These are phyloP conservation scores for Thamnophis elegans DNA, from an alignment of 2,797 vertebrate species.

Conservation along the genomic window DNA sequence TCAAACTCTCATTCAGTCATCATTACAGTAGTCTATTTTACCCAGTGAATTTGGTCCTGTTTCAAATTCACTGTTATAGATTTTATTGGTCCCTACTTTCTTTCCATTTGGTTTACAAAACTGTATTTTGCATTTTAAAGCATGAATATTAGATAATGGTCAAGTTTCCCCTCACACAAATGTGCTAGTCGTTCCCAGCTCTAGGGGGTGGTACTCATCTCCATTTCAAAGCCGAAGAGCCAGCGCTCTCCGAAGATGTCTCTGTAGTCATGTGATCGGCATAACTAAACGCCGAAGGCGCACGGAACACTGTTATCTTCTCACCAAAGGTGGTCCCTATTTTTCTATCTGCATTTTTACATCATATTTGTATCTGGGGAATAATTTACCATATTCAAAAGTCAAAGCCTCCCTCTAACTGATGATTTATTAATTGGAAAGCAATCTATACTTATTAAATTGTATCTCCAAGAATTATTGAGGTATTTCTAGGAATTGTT, in stretches of 20 bases:
- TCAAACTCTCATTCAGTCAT: background rate
- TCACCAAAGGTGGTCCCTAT: too few relatives aligned
- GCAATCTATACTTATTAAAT: background rate
- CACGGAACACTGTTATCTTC: too few relatives aligned
- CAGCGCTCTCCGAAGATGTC: too few relatives aligned
- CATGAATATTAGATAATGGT: background rate
- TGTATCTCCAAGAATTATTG: background rate
- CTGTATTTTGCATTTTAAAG: constrained; percentile 18
- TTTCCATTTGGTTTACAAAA: background rate
- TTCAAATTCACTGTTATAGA: background rate
- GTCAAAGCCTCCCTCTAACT: background rate
- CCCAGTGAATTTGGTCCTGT: background rate
- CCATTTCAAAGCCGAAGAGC: too few relatives aligned
- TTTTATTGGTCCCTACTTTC: background rate
- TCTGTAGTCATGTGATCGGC: too few relatives aligned
- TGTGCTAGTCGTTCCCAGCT: too few relatives aligned
- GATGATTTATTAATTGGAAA: background rate
- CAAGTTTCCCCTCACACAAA: too few relatives aligned
- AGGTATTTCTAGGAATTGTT: background rate
- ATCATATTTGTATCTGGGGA: background rate
- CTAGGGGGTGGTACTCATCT: too few relatives aligned
- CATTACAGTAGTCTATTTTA: background rate
- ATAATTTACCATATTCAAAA: background rate
- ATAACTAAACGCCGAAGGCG: too few relatives aligned
- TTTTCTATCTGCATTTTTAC: too few relatives aligned